phyloP scores from a whole-genome alignment of 2,797 vertebrate species.

The Acropternis orthonyx region DNA sequence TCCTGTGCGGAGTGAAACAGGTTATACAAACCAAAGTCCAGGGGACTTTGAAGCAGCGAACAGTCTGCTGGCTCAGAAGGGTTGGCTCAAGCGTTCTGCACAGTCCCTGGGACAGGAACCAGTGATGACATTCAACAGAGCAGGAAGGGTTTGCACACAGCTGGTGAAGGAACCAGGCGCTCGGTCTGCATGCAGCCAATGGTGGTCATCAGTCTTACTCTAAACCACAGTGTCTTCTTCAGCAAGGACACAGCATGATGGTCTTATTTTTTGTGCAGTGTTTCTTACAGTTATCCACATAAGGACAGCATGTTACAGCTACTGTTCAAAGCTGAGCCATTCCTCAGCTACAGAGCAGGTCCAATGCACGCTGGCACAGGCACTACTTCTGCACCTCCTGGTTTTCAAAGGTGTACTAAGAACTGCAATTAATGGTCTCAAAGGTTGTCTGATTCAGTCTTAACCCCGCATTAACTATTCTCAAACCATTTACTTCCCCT shows the following conservation, averaged over 20 bases:
- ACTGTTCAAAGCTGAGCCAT: neutral
- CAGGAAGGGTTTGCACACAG: rapidly evolving
- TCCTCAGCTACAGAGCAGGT: neutral
- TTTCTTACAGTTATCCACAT: neutral
- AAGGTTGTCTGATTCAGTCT: neutral
- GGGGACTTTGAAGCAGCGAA: neutral
- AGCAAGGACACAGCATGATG: neutral
- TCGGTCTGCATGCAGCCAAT: neutral
- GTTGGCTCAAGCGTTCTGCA: neutral
- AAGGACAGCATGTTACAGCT: neutral
- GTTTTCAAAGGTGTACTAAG: neutral
- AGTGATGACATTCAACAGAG: neutral
- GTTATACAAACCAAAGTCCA: neutral
- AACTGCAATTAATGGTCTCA: neutral
- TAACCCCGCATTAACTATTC: neutral
- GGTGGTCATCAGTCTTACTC: rapidly evolving
- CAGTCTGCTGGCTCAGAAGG: neutral
- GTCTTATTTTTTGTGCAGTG: neutral
- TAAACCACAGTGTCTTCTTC: neutral
- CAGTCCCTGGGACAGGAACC: neutral
- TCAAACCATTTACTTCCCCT: neutral
- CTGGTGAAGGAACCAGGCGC: neutral
- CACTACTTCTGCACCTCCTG: neutral
- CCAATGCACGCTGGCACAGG: rapidly evolving
- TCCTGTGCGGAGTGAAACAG: rapidly evolving